Evolutionary conservation across 2,113 vertebrate species (phyloP).

Genomic region (Myiagra hebetior): DNA sequence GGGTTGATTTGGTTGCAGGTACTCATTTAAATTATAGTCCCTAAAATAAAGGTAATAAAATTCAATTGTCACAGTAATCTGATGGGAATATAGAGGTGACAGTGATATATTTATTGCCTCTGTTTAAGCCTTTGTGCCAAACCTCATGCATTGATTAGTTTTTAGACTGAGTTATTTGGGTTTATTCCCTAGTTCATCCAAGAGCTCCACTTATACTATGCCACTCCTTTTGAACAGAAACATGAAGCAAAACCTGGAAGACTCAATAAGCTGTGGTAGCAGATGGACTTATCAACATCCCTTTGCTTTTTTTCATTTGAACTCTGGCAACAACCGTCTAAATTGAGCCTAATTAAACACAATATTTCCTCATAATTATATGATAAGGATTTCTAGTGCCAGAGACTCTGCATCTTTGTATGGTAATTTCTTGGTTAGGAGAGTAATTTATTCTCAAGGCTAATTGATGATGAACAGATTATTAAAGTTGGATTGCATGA

Average conservation of each 20-base stretch:
- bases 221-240: background rate
- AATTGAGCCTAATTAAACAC: slow-evolving; percentile 32
- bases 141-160: background rate
- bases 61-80: background rate
- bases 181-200: background rate
- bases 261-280: background rate
- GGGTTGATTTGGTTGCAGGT: background rate
- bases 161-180: background rate
- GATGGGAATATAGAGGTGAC: background rate
- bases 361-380: slow-evolving; percentile 44
- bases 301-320: background rate
- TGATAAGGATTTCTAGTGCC: slow-evolving; percentile 13
- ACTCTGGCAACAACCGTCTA: background rate
- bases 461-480: slow-evolving; percentile 56
- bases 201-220: background rate
- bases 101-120: background rate
- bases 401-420: background rate
- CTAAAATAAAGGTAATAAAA: background rate
- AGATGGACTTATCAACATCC: background rate
- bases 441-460: slow-evolving; percentile 58
- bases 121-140: background rate
- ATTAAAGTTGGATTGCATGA: slow-evolving; percentile 6
- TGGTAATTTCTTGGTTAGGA: slow-evolving; percentile 60
- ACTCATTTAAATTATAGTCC: background rate
- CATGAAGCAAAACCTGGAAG: background rate